Evolutionary conservation across 2,113 vertebrate genomes (phyloP).

Genomic region (Megalops atlanticus): DNA sequence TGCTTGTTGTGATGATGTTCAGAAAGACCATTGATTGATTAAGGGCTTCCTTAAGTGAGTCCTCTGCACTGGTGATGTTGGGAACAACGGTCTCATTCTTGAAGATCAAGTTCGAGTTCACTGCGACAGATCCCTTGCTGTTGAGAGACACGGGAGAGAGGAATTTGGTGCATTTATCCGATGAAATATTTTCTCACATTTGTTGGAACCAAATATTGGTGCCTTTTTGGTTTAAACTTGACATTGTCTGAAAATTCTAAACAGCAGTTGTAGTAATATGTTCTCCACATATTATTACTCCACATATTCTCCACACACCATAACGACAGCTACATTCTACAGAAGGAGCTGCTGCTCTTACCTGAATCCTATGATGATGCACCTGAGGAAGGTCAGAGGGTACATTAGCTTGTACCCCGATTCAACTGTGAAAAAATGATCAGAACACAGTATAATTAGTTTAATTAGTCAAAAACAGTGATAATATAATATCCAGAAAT

Average conservation of each 20-base stretch:
- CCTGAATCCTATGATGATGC: slow-evolving; percentile 21
- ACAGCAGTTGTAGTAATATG: background rate
- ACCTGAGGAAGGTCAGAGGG: slow-evolving; percentile 21
- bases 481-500: too few relatives aligned
- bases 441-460: too few relatives aligned
- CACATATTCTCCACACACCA: too few relatives aligned
- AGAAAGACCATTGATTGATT: slow-evolving; percentile 20
- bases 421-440: slow-evolving; percentile 27
- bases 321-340: background rate
- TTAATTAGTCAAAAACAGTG: too few relatives aligned
- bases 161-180: too few relatives aligned
- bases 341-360: slow-evolving; percentile 6
- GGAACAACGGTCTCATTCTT: slow-evolving; percentile 35
- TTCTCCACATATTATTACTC: too few relatives aligned
- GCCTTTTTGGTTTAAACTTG: too few relatives aligned
- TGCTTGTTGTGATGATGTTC: slow-evolving; percentile 24
- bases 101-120: slow-evolving; percentile 34
- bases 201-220: too few relatives aligned
- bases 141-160: background rate
- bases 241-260: too few relatives aligned
- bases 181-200: background rate
- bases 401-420: slow-evolving; percentile 1
- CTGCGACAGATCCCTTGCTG: background rate
- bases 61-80: slow-evolving; percentile 4
- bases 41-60: background rate